Evolutionary conservation across 2,888 invertebrate genomes (phyloP), one percentile per base, ranked within the genome.

Genomic region (Hartigia nigra): DNA sequence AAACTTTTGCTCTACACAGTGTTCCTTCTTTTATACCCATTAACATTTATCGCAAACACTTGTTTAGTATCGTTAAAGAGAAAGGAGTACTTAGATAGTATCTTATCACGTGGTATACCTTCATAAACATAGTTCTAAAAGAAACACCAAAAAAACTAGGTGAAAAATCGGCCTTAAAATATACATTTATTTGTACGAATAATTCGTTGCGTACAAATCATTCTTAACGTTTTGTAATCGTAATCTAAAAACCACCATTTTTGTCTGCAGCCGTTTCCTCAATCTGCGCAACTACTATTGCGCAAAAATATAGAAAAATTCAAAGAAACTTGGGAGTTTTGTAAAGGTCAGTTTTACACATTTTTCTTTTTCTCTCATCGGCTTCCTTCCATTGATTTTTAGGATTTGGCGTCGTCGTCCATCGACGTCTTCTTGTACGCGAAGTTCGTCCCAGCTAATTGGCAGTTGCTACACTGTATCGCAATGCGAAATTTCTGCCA

Each of bases 121-220:
- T 39, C 37, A 39, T 39, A 39, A 36, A 12, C 12, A 36, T 12
- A 14, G 14, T 39, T 39, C 12, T 39, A 39, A 12, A 39, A 39
- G 12, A 39, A 39, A 39, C 14, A 39, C 12, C 37, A 39, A 14
- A 39, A 4, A 39, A 39, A n/a, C 37, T 39, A 14, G 4, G 12
- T 39, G 37, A 39, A 12, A 39, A 39, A 39, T 39, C 77, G 34
- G 69, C 79, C 14, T 87, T 87, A 86, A 87, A 87, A 87, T 87
- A 87, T 86, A 88, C 84, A 87, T 88, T 88, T 88, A 88, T 85
- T 87, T 81, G 36, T 86, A 84, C 84, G 79, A 83, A 80, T 84
- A 79, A 76, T 69, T 31, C 74, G 31, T 70, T 79, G 77, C 74
- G 74, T 69, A 77, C 74, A 74, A 79, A 23, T 77, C 74, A 31